Evolutionary conservation across 2,113 vertebrate genomes (phyloP).

Genomic region (Neodontobutis hainanensis): DNA sequence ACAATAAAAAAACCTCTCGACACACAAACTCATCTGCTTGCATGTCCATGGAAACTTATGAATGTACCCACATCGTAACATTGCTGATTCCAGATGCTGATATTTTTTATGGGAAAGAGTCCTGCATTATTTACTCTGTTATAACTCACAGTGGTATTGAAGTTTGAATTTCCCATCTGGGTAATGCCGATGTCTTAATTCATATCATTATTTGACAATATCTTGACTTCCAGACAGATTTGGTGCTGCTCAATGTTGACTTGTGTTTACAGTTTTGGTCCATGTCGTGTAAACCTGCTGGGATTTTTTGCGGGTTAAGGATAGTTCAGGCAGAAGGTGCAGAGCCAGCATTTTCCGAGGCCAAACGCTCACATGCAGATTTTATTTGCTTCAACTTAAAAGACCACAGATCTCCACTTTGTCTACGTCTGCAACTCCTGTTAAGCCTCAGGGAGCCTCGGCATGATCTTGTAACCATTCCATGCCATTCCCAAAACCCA

Average conservation of each 20-base stretch:
- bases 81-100: too few relatives aligned
- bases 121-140: too few relatives aligned
- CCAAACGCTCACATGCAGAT: constrained; percentile 50
- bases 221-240: too few relatives aligned
- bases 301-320: constrained; percentile 29
- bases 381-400: constrained; percentile 54
- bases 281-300: constrained; percentile 14
- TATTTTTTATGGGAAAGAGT: too few relatives aligned
- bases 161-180: too few relatives aligned
- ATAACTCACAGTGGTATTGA: too few relatives aligned
- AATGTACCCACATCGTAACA: too few relatives aligned
- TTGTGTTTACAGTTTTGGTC: constrained; percentile 1
- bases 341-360: constrained; percentile 52
- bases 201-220: too few relatives aligned
- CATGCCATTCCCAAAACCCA: constrained; percentile 45
- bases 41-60: too few relatives aligned
- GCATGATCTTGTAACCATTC: constrained; percentile 57
- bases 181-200: too few relatives aligned
- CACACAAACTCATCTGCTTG: too few relatives aligned
- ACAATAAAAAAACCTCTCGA: too few relatives aligned
- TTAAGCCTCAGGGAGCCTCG: constrained; percentile 56
- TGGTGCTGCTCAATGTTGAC: not conserved
- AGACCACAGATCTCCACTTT: constrained; percentile 48
- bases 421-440: constrained; percentile 64
- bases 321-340: constrained; percentile 34